These are phyloP conservation scores for Tautogolabrus adspersus DNA, from an alignment of 2,113 vertebrate species.

Conservation along the genomic window DNA sequence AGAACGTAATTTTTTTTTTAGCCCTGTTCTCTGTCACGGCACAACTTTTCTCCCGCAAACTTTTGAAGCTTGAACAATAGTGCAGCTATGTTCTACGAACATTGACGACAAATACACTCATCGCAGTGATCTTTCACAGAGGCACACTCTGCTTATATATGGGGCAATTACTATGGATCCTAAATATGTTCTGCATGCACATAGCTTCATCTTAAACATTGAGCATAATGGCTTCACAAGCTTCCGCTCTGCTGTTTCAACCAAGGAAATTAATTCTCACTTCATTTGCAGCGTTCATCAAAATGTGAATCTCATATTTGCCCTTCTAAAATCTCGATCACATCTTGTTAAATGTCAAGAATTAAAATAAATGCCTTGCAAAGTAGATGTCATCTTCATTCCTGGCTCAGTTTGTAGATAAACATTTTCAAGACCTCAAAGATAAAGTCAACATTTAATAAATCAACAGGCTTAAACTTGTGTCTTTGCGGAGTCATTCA, in stretches of 20 bases:
- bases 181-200: slow-evolving; percentile 18
- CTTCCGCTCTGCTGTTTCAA: background rate
- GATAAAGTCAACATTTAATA: background rate
- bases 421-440: background rate
- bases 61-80: slow-evolving; percentile 77
- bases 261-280: background rate
- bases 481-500: background rate
- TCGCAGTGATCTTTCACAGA: slow-evolving; percentile 16
- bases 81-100: slow-evolving; percentile 40
- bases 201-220: slow-evolving; percentile 23
- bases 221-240: slow-evolving; percentile 13
- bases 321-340: too few relatives aligned
- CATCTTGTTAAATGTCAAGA: background rate
- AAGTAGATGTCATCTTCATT: too few relatives aligned
- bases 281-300: slow-evolving; percentile 27
- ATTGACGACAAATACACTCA: slow-evolving; percentile 21
- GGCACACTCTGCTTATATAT: background rate
- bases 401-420: too few relatives aligned
- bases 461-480: background rate
- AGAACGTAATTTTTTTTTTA: slow-evolving; percentile 79
- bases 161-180: slow-evolving; percentile 15
- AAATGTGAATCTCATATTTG: background rate
- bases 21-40: slow-evolving; percentile 70
- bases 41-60: slow-evolving; percentile 80
- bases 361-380: background rate